A percentile compares a stretch with the other conserved stretches of the same genome.
Conservation (phyloP, 2,888 invertebrate genomes). For the Neoaliturus tenellus region DNA sequence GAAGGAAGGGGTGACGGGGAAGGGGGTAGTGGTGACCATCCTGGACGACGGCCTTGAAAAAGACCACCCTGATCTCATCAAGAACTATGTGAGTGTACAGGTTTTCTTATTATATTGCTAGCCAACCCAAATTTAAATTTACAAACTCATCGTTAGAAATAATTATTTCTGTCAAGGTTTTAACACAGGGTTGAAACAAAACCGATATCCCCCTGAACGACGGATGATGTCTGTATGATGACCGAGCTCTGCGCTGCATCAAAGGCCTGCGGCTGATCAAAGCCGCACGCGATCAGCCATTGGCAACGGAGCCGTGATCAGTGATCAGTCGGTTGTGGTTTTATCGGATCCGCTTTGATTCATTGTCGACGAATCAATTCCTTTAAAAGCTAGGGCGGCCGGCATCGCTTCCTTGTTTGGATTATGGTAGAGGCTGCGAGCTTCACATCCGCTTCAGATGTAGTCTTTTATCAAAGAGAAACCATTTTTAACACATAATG, state of each 20-base stretch:
- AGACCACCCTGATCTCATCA: slow-evolving; percentile 93
- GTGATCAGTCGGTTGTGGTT: slow-evolving; percentile 1
- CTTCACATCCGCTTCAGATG: slow-evolving; percentile 61
- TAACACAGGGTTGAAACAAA: no score
- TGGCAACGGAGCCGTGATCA: not conserved
- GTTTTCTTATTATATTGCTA: not conserved
- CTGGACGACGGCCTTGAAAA: slow-evolving; percentile 97
- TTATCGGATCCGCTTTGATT: slow-evolving; percentile 23
- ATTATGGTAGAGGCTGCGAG: not conserved
- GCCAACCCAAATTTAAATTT: no score
- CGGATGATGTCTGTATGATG: no score
- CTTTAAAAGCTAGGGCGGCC: slow-evolving; percentile 14
- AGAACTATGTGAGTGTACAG: slow-evolving; percentile 90
- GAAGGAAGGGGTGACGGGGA: slow-evolving; percentile 95
- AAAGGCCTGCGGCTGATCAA: not conserved
- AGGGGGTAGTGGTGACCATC: slow-evolving; percentile 96
- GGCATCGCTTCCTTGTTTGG: not conserved
- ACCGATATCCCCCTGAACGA: no score
- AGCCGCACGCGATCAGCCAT: not conserved
- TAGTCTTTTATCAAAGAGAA: no score
- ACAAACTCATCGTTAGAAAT: not conserved
- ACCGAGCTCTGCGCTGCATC: not conserved
- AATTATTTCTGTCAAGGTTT: no score
- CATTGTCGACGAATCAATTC: slow-evolving; percentile 26
- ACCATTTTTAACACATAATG: no score